Evolutionary conservation across 2,888 invertebrate species (phyloP), one percentile per base, ranked within the genome.

Genomic region (Eupelmus urozonus): DNA sequence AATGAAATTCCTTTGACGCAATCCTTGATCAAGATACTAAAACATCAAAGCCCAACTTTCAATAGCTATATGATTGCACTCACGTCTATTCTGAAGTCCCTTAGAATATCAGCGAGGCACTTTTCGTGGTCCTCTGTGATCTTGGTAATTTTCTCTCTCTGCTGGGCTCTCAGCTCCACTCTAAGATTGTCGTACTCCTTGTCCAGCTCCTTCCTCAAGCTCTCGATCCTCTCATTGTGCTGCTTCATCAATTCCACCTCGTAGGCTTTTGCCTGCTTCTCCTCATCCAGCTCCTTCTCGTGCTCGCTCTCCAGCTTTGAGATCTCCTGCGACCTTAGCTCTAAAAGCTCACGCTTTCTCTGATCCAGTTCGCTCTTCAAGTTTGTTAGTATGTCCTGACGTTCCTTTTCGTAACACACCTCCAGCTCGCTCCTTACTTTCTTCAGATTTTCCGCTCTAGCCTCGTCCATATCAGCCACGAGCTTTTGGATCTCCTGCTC

Each of bases 21-120:
- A n/a, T n/a, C n/a, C n/a, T n/a, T 5, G 9, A 34, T 34, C 34
- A 34, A 34, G 34, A 34, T 34, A 5, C 3, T 16, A 59, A 59
- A 29, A n/a, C 34, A 59, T 59, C 25, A 11, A 57, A 57, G 45
- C 16, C 13, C 2, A 42, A 45, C 16, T 23, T 1, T 40, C 1
- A 27, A 49, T 65, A 49, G 1, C 18, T 11, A n/a, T 16, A 20
- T 59, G 1, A 62, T 66, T 34, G 49, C 1, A 87, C 88, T 84
- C 85, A 94, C 94, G 90, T 94, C 94, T 71, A 92, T 92, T 85
- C 92, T 91, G 84, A 93, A 94, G 83, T 93, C 93, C 75, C 86
- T 83, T 7, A 87, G 80, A 25, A 90, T 87, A 59, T 88, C 88
- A 1, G 88, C 86, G 34, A 90, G 83, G 73, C 87, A 86, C 74